Base-by-base conservation (phyloP, 2,797 vertebrate genomes). In the Kryptopterus vitreolus region DNA sequence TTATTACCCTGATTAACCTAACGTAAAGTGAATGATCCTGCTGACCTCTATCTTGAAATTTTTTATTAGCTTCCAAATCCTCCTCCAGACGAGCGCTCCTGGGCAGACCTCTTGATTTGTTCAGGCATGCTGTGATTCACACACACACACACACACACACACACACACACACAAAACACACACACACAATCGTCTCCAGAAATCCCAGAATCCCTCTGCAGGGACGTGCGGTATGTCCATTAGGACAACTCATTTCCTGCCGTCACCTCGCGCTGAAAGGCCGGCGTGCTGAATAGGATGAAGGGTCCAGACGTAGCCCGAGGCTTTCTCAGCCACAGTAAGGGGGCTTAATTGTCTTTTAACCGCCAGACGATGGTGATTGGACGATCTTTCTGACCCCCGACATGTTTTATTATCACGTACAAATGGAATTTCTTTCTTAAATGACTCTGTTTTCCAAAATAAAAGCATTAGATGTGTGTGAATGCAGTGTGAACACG, bases 321-420 rank as follows among this genome's bases (percentile, higher is more conserved):
- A 50, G 76, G 84, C 76, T 57, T 24, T 77, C 79, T 81, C 46
- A 78, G 61, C 35, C 35, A n/a, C 72, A 71, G 77, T 79, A 63
- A 76, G 43, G 29, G 66, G 63, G 57, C 62, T 75, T 85, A 79
- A 82, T 84, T 85, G 80, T 74, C 74, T 82, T 82, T 85, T 81
- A 79, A 82, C 66, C 22, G 10, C n/a, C 82, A 66, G 58, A 80
- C 78, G 53, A 24, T 76, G 71, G 70, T 38, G 68, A 76, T 78
- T 73, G 16, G 63, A 22, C 79, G 78, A 29, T 22, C 43, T 76
- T 68, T 59, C 77, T 50, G 66, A n/a, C 53, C 72, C 68, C 53
- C 48, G 80, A 73, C 63, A 72, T 66, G 80, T 76, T 58, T 46
- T 66, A 24, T n/a, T n/a, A n/a, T n/a, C n/a, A n/a, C n/a, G n/a